These are phyloP conservation scores for Montipora sp. DNA, from an alignment of 64 coral and sea anemone genomes.

Conservation along the genomic window DNA sequence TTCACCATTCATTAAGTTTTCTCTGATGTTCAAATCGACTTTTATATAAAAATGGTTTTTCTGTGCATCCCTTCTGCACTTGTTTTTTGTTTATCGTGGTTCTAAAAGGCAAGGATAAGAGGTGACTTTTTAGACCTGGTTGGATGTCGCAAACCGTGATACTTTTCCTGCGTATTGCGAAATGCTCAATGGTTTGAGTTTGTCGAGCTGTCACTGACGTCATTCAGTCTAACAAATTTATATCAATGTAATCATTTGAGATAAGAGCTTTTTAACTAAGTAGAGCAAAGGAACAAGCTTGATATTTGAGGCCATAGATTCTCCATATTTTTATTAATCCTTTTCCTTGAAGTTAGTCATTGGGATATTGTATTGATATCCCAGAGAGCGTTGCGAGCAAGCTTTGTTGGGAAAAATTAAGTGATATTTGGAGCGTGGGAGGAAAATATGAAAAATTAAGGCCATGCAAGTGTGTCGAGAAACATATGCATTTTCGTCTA, in stretches of 20 bases:
- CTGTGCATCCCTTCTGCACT: too few species aligned
- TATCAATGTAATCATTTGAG: neutral
- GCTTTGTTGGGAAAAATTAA: neutral
- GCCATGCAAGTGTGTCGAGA: neutral
- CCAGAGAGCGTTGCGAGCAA: neutral
- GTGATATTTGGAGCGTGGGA: constrained; percentile 35
- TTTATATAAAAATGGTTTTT: too few species aligned
- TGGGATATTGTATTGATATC: neutral
- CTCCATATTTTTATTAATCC: neutral
- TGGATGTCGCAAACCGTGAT: neutral
- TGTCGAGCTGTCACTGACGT: neutral
- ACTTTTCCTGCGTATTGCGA: neutral
- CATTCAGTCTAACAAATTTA: neutral
- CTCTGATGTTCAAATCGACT: too few species aligned
- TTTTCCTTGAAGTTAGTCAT: neutral
- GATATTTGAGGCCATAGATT: neutral
- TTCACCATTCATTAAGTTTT: too few species aligned
- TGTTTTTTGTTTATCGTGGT: too few species aligned
- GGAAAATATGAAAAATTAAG: constrained; percentile 38
- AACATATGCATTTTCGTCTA: constrained; percentile 5
- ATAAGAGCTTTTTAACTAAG: neutral
- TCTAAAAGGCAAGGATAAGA: too few species aligned
- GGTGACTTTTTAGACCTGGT: too few species aligned
- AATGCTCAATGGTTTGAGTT: neutral
- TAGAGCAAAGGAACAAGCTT: neutral